Evolutionary conservation across 2,888 invertebrate genomes (phyloP), one percentile per base, ranked within the genome.

Genomic region (Hirtodrosophila confusa): DNA sequence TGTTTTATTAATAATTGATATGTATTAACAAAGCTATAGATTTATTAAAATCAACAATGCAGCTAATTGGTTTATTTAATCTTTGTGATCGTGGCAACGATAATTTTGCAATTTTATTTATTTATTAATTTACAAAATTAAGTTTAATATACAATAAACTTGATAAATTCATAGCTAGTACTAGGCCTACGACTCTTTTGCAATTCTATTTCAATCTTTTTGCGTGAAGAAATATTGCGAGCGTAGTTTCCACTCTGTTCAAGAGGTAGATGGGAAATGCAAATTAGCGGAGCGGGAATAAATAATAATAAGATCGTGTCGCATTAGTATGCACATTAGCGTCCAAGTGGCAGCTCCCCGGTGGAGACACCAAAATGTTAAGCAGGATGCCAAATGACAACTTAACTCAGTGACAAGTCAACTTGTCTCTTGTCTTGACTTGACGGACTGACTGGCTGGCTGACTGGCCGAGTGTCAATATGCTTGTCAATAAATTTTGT

Each of bases 401-500:
- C 66, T 76, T 63, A 74, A 78, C 78, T 86, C 31, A 8, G 37
- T 68, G 76, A 80, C 72, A 80, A 74, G 62, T 71, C 64, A 64
- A 68, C 76, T 69, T 69, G 71, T 84, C 74, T 61, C 60, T 54
- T 66, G 64, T 48, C 62, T 61, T 39, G 58, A 62, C 29, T 37
- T 56, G 58, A 58, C 66, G 69, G 61, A 48, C 73, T 55, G 49
- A 35, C 27, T 27, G 17, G 2, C 53, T 51, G 56, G 48, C 62
- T 55, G 60, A 51, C 39, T 66, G 73, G 56, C 54, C 54, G 79
- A 82, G 72, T 82, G 80, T 56, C 80, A 80, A 53, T 49, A 61
- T 24, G 74, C 63, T 69, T 85, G 85, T 85, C 83, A 78, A 86
- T 82, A 85, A 82, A 86, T 86, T 80, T 64, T 56, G 47, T 68